A percentile compares a stretch with the other conserved stretches of the same genome.
Evolutionary conservation across 2,113 vertebrate genomes (phyloP).

Genomic region (Synodontis membranacea): DNA sequence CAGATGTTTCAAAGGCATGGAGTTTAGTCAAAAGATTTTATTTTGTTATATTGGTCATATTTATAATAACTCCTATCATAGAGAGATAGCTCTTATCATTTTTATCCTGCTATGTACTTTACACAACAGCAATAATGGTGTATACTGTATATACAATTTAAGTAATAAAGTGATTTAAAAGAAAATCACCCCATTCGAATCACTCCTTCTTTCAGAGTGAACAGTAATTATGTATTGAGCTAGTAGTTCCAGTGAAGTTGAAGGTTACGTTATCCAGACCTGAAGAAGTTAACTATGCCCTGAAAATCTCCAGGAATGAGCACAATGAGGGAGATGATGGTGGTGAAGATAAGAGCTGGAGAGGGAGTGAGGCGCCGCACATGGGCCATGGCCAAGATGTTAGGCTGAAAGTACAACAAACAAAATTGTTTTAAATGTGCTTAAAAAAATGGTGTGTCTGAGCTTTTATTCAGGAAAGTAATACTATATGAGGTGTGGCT

Average conservation of each 20-base stretch:
- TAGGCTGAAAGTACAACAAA: conserved; percentile 71
- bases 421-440: neutral
- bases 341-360: conserved; percentile 85
- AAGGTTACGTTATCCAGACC: neutral
- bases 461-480: too few species aligned
- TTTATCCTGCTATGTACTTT: neutral
- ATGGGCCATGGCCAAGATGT: conserved; percentile 84
- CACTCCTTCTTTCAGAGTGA: neutral
- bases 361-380: conserved; percentile 77
- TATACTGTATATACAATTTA: neutral
- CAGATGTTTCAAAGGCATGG: neutral
- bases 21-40: neutral
- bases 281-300: conserved; percentile 74
- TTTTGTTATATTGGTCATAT: neutral
- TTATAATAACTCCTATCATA: neutral
- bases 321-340: conserved; percentile 77
- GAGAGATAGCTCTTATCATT: neutral
- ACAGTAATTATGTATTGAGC: neutral
- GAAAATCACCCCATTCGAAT: neutral
- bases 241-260: neutral
- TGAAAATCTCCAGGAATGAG: conserved; percentile 81
- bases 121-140: neutral
- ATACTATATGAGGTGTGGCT: too few species aligned
- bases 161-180: neutral
- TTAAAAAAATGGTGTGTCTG: too few species aligned